phyloP scores from a whole-genome alignment of 92 coral and sea anemone genomes.

The Umimayanthus kanabou region DNA sequence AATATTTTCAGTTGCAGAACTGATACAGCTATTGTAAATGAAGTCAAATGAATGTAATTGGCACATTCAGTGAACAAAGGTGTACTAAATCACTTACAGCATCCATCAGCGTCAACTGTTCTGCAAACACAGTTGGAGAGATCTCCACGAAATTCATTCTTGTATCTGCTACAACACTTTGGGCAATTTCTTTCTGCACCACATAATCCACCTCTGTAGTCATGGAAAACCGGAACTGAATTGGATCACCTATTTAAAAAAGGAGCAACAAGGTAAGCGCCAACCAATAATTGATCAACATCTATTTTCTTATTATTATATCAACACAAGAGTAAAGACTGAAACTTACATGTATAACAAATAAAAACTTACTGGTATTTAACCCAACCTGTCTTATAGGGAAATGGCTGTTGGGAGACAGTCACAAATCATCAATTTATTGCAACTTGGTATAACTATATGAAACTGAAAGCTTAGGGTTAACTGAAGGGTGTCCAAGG shows the following conservation, averaged over 20 bases:
- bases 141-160: conserved; percentile 51
- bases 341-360: too few species aligned
- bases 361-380: too few species aligned
- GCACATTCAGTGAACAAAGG: not conserved
- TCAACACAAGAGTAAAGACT: too few species aligned
- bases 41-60: not conserved
- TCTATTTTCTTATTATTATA: too few species aligned
- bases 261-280: not conserved
- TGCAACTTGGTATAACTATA: too few species aligned
- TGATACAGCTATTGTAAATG: too few species aligned
- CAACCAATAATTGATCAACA: too few species aligned
- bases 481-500: too few species aligned
- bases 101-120: conserved; percentile 93
- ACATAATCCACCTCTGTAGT: conserved; percentile 52
- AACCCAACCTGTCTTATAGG: too few species aligned
- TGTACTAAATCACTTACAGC: conserved; percentile 71
- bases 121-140: conserved; percentile 72
- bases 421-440: too few species aligned
- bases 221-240: conserved; percentile 64
- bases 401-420: too few species aligned
- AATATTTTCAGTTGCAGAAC: not conserved
- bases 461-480: too few species aligned
- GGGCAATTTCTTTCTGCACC: conserved; percentile 56
- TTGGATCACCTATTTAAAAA: conserved; percentile 50
- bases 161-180: conserved; percentile 22